These are phyloP conservation scores for Micropoecilia bifurca DNA, from an alignment of 2,797 vertebrate species.

Conservation along the genomic window DNA sequence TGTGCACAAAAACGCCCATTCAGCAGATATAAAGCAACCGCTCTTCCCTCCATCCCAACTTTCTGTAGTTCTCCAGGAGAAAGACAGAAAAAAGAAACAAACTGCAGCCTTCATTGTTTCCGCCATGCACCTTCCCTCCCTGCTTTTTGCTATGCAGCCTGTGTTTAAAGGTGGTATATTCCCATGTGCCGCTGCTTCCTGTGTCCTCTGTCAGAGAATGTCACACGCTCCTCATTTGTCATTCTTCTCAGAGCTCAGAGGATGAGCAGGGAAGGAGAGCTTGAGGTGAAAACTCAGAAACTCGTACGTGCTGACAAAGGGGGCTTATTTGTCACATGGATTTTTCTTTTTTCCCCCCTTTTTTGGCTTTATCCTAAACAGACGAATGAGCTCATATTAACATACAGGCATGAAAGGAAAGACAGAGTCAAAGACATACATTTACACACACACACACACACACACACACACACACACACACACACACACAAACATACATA, in stretches of 20 bases:
- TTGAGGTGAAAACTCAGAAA: slow-evolving; percentile 55
- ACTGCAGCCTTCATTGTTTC: slow-evolving; percentile 22
- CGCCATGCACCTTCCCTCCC: slow-evolving; percentile 13
- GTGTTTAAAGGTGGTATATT: slow-evolving; percentile 56
- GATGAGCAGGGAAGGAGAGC: slow-evolving; percentile 61
- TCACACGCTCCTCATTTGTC: slow-evolving; percentile 67
- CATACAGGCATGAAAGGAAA: slow-evolving; percentile 5
- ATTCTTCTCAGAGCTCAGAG: slow-evolving; percentile 63
- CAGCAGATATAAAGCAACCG: slow-evolving; percentile 73
- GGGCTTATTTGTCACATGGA: slow-evolving; percentile 25
- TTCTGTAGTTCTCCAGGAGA: slow-evolving; percentile 40
- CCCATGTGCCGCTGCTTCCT: slow-evolving; percentile 46
- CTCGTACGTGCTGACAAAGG: slow-evolving; percentile 21
- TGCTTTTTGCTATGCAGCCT: slow-evolving; percentile 56
- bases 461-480: slow-evolving; percentile 6
- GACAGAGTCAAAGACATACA: slow-evolving; percentile 38
- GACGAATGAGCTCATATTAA: slow-evolving; percentile 15
- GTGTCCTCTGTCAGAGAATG: slow-evolving; percentile 61
- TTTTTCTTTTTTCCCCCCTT: slow-evolving; percentile 8
- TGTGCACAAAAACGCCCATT: slow-evolving; percentile 59
- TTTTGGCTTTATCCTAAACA: slow-evolving; percentile 5
- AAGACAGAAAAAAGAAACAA: not conserved
- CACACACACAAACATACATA: slow-evolving; percentile 24
- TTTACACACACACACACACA: slow-evolving; percentile 13
- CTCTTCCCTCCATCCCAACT: slow-evolving; percentile 43